Evolutionary conservation across 2,797 vertebrate species (phyloP), one percentile per base, ranked within the genome.

Genomic region (Peromyscus aztecus): DNA sequence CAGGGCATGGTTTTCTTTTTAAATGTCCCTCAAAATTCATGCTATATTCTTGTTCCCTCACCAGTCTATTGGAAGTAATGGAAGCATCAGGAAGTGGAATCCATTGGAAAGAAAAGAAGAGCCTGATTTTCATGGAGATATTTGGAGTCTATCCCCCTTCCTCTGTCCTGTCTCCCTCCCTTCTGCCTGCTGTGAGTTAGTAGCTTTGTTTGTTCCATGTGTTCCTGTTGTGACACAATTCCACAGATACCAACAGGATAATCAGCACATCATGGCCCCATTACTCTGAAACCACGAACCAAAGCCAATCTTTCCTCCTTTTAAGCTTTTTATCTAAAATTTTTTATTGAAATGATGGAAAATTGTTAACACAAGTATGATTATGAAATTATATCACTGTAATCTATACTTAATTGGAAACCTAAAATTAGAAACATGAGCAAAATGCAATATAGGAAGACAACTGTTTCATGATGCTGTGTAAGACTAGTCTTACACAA

Each of bases 401-500:
- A 89, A 17, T 34, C 16, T 61, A 52, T 71, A 55, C 46, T 27
- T 29, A 19, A 29, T 80, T 75, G 71, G 55, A 91, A 49, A 57
- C 37, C 14, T 37, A 67, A 17, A 83, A 37, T 65, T 31, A 71
- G 24, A 59, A 59, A 46, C 16, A 61, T 9, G 17, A 37, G 17
- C 8, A n/a, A n/a, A 49, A 89, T 23, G 31, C 49, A 31, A 67
- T 65, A 65, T 0, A 40, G 46, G 52, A 69, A 49, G 40, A 73
- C 0, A 59, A 34, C 27, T 7, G 2, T 11, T 11, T 19, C 1
- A 6, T 4, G 14, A 34, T 46, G 11, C 1, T 46, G 16, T 87
- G 21, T n/a, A 59, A 76, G 7, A 2, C 5, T 88, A 89, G 2
- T 49, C 0, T 49, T 84, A 23, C 5, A 37, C 3, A 27, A 40